Base-by-base conservation (phyloP, 1,140 invertebrate genomes). In the Hyles vespertilio region DNA sequence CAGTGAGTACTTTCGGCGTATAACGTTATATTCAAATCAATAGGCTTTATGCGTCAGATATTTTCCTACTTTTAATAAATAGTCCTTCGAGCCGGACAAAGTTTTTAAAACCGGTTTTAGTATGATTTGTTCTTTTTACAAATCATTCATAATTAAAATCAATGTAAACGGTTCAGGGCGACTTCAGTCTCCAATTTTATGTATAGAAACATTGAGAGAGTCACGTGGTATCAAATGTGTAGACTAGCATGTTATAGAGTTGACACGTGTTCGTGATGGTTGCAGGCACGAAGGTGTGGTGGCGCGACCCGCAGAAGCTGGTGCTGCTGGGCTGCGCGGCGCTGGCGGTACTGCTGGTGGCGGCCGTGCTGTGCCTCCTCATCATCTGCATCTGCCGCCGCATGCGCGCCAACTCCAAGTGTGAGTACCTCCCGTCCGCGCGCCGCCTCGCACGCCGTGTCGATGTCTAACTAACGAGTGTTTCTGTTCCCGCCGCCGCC, bases 351-450 rank as follows among this genome's bases (percentile, higher is more conserved):
- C 91, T 97, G 51, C 84, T 97, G 50, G 91, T 95, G 61, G 92
- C 96, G 50, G 92, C 96, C 51, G 92, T 97, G 58, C 93, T 96
- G 59, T 95, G 95, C 84, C 92, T 96, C 74, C 93, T 95, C 67
- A 95, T 97, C 73, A 94, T 95, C 73, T 92, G 95, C 72, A 92
- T 96, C 61, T 96, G 95, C 81, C 90, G 94, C 60, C 91, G 94
- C 57, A 95, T 95, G 85, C 90, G 94, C 65, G 93, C 93, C 56
- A 93, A 94, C 69, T 94, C 94, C 75, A 96, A 97, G 94, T 96
- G 95, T 97, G 90, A 96, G 95, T 96, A 57, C n/a, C n/a, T 51
- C 5, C 11, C 32, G 10, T 7, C 49, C 10, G 3, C 12, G 32
- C 9, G 6, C 32, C 32, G 22, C 45, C 5, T 33, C 32, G n/a